phyloP scores from a whole-genome alignment of 2,888 invertebrate species.

The Tiliacea aurago region DNA sequence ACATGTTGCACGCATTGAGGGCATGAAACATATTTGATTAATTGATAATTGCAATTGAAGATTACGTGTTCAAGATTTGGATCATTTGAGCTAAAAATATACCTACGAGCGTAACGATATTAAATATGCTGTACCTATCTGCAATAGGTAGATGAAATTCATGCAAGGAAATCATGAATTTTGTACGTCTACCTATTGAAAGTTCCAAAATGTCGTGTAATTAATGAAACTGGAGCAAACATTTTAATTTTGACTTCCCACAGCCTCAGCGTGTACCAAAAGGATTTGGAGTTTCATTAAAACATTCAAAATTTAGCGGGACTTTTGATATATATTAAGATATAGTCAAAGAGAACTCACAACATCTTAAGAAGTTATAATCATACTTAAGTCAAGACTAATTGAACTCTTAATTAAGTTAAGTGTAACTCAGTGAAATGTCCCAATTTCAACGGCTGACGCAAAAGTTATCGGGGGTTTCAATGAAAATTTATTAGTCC shows the following conservation, averaged over 20 bases:
- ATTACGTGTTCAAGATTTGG: slow-evolving; percentile 36
- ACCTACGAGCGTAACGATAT: slow-evolving; percentile 14
- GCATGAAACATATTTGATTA: slow-evolving; percentile 60
- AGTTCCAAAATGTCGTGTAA: slow-evolving; percentile 44
- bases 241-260: slow-evolving; percentile 53
- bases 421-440: slow-evolving; percentile 84
- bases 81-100: slow-evolving; percentile 28
- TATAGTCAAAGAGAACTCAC: slow-evolving; percentile 75
- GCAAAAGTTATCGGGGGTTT: slow-evolving; percentile 86
- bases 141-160: no score
- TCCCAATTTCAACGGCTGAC: slow-evolving; percentile 85
- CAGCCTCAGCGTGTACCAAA: slow-evolving; percentile 58
- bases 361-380: slow-evolving; percentile 84
- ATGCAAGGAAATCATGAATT: no score
- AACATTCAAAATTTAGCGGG: slow-evolving; percentile 68
- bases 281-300: slow-evolving; percentile 67
- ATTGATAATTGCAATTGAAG: slow-evolving; percentile 48
- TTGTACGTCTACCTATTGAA: slow-evolving; percentile 18
- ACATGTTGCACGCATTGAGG: slow-evolving; percentile 67
- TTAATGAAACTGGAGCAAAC: slow-evolving; percentile 54
- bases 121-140: slow-evolving; percentile 12
- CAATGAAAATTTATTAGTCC: slow-evolving; percentile 89
- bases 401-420: slow-evolving; percentile 88
- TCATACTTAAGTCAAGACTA: slow-evolving; percentile 85
- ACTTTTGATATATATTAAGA: slow-evolving; percentile 67